Conservation (phyloP, 2,888 invertebrate genomes). For the Ophioninae sp. region DNA sequence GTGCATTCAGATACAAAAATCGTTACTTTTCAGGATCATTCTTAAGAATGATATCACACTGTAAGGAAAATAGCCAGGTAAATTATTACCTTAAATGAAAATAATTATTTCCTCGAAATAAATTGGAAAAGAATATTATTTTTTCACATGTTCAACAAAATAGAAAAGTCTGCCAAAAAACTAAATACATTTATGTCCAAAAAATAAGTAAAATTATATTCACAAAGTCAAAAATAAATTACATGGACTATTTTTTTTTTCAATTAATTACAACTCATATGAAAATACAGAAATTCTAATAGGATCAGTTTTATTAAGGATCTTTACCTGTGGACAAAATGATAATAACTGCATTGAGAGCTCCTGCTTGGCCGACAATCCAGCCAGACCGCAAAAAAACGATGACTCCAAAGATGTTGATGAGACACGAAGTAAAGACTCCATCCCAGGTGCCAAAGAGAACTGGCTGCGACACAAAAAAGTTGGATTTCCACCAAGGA, state of each 20-base stretch:
- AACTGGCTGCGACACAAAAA: constrained; percentile 97
- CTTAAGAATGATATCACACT: too few species aligned
- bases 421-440: constrained; percentile 98
- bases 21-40: too few species aligned
- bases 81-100: not conserved
- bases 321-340: constrained; percentile 89
- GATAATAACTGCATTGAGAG: constrained; percentile 90
- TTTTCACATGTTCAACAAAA: not conserved
- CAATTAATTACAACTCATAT: too few species aligned
- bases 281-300: not conserved
- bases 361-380: constrained; percentile 96
- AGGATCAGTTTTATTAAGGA: not conserved
- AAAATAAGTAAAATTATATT: constrained; percentile 6
- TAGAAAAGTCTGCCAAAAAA: not conserved
- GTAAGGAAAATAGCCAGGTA: not conserved
- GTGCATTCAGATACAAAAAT: not conserved
- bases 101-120: not conserved
- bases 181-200: not conserved
- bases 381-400: constrained; percentile 98
- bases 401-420: constrained; percentile 98
- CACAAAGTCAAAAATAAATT: not conserved
- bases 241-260: not conserved
- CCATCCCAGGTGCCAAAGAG: constrained; percentile 99
- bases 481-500: constrained; percentile 98
- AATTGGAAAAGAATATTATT: not conserved